phyloP scores from a whole-genome alignment of 2,888 invertebrate species.

The Eupithecia inturbata region DNA sequence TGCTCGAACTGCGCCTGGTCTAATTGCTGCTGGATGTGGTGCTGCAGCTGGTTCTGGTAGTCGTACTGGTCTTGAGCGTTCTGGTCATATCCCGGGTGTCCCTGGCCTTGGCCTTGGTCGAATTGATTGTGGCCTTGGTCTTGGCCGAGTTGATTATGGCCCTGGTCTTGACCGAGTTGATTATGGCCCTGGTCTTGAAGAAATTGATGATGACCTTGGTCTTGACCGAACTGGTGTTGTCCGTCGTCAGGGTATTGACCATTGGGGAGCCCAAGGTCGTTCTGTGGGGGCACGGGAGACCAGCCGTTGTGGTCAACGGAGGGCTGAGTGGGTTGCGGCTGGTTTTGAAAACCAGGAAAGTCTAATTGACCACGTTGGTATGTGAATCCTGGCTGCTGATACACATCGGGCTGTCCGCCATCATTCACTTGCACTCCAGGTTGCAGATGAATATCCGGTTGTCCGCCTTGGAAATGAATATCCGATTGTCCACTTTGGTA shows the following conservation, averaged over 20 bases:
- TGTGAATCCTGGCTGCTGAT: slow-evolving; percentile 41
- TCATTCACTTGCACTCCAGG: slow-evolving; percentile 23
- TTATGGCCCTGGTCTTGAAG: slow-evolving; percentile 69
- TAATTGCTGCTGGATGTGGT: slow-evolving; percentile 74
- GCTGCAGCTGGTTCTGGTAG: slow-evolving; percentile 69
- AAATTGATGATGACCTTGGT: slow-evolving; percentile 62
- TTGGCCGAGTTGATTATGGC: slow-evolving; percentile 61
- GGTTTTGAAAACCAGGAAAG: slow-evolving; percentile 22
- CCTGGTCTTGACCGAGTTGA: slow-evolving; percentile 66
- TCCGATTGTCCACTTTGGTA: slow-evolving; percentile 41
- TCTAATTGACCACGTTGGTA: slow-evolving; percentile 36
- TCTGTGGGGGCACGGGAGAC: slow-evolving; percentile 71
- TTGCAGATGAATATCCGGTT: slow-evolving; percentile 42
- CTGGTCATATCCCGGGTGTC: slow-evolving; percentile 73
- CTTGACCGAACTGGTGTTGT: slow-evolving; percentile 64
- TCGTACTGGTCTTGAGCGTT: slow-evolving; percentile 64
- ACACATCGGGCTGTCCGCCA: slow-evolving; percentile 42
- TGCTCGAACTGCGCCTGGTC: slow-evolving; percentile 68
- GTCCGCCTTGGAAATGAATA: slow-evolving; percentile 39
- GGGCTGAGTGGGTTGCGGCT: slow-evolving; percentile 55
- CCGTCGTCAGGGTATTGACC: slow-evolving; percentile 56
- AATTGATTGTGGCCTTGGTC: slow-evolving; percentile 61
- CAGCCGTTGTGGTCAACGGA: slow-evolving; percentile 73
- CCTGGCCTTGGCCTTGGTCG: slow-evolving; percentile 61
- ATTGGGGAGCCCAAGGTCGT: slow-evolving; percentile 54